Evolutionary conservation across 2,888 invertebrate species (phyloP), one percentile per base, ranked within the genome.

Genomic region (Lathronympha strigana): DNA sequence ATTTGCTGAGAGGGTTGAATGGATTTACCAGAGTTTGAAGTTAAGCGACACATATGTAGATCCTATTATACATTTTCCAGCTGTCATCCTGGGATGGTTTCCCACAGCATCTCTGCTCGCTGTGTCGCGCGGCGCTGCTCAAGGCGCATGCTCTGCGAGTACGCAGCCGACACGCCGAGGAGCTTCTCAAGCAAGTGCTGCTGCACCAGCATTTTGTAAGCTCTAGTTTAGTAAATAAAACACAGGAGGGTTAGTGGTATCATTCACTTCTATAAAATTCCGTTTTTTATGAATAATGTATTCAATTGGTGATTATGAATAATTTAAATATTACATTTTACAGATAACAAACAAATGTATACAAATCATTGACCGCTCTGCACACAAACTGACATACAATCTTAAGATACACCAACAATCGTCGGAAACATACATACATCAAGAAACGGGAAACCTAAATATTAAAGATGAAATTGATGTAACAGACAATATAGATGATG

Each of bases 301-400:
- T 25, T 25, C 25, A 25, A 6, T 25, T 25, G 3, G 25, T 25
- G 28, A 28, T 8, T 1, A 28, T 28, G 1, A 1, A 1, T 28
- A 28, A 1, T 28, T 28, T n/a, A n/a, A n/a, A 28, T 33, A 13
- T 33, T 9, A 1, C 9, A 11, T 15, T 47, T 61, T 45, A 15
- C 61, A 62, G 61, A 54, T 62, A 33, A 54, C 53, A 23, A 51
- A 51, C 33, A 54, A 23, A 45, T 54, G 13, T 15, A 62, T 62
- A 23, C 21, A 45, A 21, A 45, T 33, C 13, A 45, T 62, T 1
- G 45, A 62, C 25, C 43, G 61, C n/a, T 15, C 11, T 0, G 43
- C 53, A 13, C 33, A 62, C 36, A 36, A 45, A 53, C 25, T 62
- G 17, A 54, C 61, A 21, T 45, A 57, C 43, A 45, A 57, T 3